Evolutionary conservation across 92 coral and sea anemone genomes (phyloP).

Genomic region (Metridium senile): DNA sequence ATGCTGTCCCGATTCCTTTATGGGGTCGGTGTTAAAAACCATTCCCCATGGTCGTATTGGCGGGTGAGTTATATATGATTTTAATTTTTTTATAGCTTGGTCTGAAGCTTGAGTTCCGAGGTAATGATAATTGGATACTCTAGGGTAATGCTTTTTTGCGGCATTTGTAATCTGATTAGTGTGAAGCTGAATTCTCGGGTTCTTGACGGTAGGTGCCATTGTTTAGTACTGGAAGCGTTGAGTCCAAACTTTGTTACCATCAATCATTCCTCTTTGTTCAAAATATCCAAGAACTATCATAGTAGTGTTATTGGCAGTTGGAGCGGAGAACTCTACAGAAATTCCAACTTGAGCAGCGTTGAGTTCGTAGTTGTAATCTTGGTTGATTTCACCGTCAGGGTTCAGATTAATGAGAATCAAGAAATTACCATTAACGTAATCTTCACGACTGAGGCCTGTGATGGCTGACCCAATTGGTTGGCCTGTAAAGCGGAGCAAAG

Average conservation of each 20-base stretch:
- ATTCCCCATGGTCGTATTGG: not conserved
- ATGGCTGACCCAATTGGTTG: not conserved
- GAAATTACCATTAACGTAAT: not conserved
- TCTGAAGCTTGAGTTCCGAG: not conserved
- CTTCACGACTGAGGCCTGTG: not conserved
- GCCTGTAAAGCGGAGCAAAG: conserved; percentile 4
- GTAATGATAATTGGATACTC: conserved; percentile 6
- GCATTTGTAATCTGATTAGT: no score
- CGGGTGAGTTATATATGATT: not conserved
- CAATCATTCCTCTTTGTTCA: not conserved
- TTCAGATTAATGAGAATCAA: no score
- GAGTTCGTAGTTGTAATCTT: not conserved
- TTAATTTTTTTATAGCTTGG: not conserved
- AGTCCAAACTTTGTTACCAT: not conserved
- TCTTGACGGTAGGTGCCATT: no score
- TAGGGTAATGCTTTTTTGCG: no score
- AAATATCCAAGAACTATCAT: not conserved
- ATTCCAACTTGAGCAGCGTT: not conserved
- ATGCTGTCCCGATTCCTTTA: not conserved
- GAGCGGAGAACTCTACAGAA: not conserved
- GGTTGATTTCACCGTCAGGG: not conserved
- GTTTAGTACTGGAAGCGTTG: no score
- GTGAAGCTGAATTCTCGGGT: no score
- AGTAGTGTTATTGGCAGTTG: not conserved
- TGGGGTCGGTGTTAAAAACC: conserved; percentile 7